These are phyloP conservation scores for Ctenomys sociabilis DNA, from an alignment of 2,113 vertebrate genomes.

Conservation along the genomic window DNA sequence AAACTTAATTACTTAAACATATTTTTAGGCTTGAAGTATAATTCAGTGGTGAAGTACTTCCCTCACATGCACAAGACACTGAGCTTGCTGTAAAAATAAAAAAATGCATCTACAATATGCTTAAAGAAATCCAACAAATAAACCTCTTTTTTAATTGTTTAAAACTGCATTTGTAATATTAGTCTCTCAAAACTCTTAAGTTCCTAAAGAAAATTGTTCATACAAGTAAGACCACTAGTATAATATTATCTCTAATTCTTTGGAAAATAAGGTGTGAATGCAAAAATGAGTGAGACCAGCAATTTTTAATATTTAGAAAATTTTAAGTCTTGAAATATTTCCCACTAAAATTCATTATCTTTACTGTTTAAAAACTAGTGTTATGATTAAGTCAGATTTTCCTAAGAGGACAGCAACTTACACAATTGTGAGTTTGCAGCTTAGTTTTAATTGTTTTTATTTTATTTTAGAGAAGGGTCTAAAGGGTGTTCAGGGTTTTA, in stretches of 20 bases:
- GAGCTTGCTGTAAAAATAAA: background rate
- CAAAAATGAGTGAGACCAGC: background rate
- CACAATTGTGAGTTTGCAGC: background rate
- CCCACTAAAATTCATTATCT: background rate
- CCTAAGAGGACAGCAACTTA: background rate
- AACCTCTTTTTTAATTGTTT: background rate
- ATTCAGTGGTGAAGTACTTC: background rate
- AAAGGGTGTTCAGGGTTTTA: no score
- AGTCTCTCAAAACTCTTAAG: background rate
- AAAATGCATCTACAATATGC: background rate
- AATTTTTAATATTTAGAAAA: background rate
- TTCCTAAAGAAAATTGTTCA: background rate
- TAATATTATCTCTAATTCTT: background rate
- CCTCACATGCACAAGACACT: background rate
- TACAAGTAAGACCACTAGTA: background rate
- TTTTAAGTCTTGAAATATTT: background rate
- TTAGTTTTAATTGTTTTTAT: background rate
- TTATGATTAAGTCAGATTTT: background rate
- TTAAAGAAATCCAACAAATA: background rate
- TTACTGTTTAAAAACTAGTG: background rate
- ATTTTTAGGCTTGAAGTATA: background rate
- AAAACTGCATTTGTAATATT: background rate
- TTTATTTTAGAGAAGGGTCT: no score
- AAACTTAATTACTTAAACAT: constrained; percentile 16
- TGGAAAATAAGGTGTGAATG: constrained; percentile 22